Conservation (phyloP, 2,113 vertebrate species). For the Oriolus oriolus region DNA sequence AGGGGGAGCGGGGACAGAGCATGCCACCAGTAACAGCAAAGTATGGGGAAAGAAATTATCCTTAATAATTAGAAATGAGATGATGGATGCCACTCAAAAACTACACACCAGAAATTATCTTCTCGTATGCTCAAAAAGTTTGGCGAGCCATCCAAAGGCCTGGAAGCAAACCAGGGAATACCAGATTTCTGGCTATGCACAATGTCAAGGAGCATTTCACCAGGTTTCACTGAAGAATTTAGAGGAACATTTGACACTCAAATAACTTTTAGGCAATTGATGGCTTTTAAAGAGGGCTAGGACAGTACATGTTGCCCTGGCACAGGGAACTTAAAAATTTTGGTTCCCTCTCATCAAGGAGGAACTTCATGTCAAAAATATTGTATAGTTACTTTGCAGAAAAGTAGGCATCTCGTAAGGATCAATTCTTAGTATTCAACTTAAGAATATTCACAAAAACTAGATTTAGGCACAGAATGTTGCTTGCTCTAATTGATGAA, state of each 20-base stretch:
- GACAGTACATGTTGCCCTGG: neutral
- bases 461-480: neutral
- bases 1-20: accelerated
- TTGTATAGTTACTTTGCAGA: neutral
- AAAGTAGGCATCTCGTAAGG: neutral
- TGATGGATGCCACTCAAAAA: neutral
- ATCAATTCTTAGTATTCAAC: neutral
- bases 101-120: neutral
- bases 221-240: neutral
- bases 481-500: neutral
- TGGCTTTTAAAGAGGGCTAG: neutral
- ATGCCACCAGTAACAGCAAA: neutral
- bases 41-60: neutral
- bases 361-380: neutral
- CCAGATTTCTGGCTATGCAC: neutral
- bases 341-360: neutral
- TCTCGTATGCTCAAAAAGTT: neutral
- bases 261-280: neutral
- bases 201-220: neutral
- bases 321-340: neutral
- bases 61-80: neutral
- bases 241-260: neutral
- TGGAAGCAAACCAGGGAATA: neutral
- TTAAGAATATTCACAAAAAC: neutral
- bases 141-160: neutral